Evolutionary conservation across 1,140 invertebrate genomes (phyloP), one percentile per base, ranked within the genome.

Genomic region (Tetranychus cinnabarinus): DNA sequence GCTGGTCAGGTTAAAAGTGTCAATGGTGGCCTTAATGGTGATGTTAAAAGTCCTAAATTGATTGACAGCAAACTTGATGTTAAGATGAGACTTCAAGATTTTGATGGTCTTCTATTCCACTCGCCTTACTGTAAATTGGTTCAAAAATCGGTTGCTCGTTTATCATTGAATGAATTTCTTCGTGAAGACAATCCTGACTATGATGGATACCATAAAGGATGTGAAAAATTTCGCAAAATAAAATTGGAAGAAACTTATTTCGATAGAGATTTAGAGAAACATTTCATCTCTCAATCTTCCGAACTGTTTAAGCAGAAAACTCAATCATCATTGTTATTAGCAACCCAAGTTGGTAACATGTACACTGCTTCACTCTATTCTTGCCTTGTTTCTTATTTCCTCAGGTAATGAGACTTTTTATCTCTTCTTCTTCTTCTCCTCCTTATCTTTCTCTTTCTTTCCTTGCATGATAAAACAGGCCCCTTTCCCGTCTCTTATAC

Each of bases 291-390:
- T 8, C 76, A 81, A 55, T 89, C 85, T 65, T 78, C 83, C 65
- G 66, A 77, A 8, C 69, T 82, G 37, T 97, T 88, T 74, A 75
- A 80, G 58, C 70, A 75, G 37, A 97, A 96, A 75, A 97, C 93
- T 0, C 80, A 85, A 67, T 87, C 88, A 10, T 84, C 86, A 48
- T 72, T 97, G 37, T 71, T 84, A 45, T 71, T 97, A 58, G 82
- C 92, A 4, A 88, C 82, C 69, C 82, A 90, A 76, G 83, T 97
- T 56, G 95, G 95, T 34, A 98, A 98, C 70, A 98, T 97, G 93
- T 99, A 98, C 72, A 98, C 95, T 4, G 81, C 95, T 0, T 97
- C 92, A 0, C 75, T 98, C 3, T 98, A 97, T 76, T 85, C 86
- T 8, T 86, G 93, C 48, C 74, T 98, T 10, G 82, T 87, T 0